Evolutionary conservation across 2,797 vertebrate species (phyloP), one percentile per base, ranked within the genome.

Genomic region (Eulemur albifrons): DNA sequence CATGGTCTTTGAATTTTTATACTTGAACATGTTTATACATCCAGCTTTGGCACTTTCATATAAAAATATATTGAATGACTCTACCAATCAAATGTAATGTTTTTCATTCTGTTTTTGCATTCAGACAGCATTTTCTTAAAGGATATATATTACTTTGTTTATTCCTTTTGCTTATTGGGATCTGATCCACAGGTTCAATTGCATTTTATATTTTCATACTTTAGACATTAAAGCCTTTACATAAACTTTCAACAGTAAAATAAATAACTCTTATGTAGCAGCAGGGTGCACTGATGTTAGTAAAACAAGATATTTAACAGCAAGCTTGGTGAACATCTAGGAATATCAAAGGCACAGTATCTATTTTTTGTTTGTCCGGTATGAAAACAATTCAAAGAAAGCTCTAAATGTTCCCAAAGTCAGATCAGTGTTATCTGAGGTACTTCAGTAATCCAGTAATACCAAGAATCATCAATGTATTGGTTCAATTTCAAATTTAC

Each of bases 241-340:
- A 35, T 8, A 80, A 92, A 90, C 43, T 96, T 96, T 86, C 40
- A 86, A 82, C 9, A 93, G 72, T 84, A 93, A 88, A 87, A 52
- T 35, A 72, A 84, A 83, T 57, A 88, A 84, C 54, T 88, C 61
- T 95, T 85, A 69, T 7, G 0, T 45, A 91, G 21, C 35, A 75
- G 52, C 9, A 72, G n/a, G 40, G 40, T 35, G 1, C 45, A 75
- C 72, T 54, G 57, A 89, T 20, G 8, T 89, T 77, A 88, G 43
- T 69, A 79, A 81, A 93, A 65, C 4, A 88, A 3, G 20, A 69
- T 82, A 82, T 80, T 45, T n/a, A 89, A 65, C 7, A 81, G 35
- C 32, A 96, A 89, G 11, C 52, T 38, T 80, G 73, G 25, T 35
- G 30, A 97, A 76, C 20, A 45, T 87, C 27, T 81, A 30, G 61